A percentile compares a stretch with the other conserved stretches of the same genome.
These are phyloP conservation scores for Paramacrobiotus metropolitanus DNA, from an alignment of 1,140 invertebrate genomes.

Conservation along the genomic window DNA sequence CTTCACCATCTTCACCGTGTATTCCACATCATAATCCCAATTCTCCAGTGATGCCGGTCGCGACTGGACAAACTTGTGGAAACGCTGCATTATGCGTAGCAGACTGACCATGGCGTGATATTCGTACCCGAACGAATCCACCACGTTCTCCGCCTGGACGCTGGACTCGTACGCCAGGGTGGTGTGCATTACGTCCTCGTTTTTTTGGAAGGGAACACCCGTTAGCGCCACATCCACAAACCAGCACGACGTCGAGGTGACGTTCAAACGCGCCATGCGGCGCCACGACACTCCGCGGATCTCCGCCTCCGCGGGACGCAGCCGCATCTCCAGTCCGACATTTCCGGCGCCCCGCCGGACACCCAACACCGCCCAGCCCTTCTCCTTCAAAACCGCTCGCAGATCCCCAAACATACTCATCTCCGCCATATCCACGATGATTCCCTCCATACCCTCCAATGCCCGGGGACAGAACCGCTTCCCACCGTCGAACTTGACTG, in stretches of 20 bases:
- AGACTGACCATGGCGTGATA: background rate
- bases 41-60: background rate
- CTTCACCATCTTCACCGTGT: background rate
- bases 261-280: too few relatives aligned
- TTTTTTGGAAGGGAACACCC: constrained; percentile 1
- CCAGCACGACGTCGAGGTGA: too few relatives aligned
- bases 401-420: background rate
- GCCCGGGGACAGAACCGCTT: background rate
- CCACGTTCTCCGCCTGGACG: background rate
- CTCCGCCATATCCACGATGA: background rate
- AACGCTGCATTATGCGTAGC: background rate
- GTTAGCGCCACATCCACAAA: background rate
- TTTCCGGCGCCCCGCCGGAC: too few relatives aligned
- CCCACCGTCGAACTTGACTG: background rate
- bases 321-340: too few relatives aligned
- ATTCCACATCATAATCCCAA: background rate
- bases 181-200: background rate
- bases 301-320: background rate
- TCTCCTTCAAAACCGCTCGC: background rate
- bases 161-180: background rate
- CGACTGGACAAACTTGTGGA: background rate
- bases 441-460: background rate
- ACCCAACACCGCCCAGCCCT: background rate
- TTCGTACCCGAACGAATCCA: background rate
- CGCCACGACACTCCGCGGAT: too few relatives aligned